Conservation (phyloP, 2,113 vertebrate species). For the Phoenicopterus ruber region DNA sequence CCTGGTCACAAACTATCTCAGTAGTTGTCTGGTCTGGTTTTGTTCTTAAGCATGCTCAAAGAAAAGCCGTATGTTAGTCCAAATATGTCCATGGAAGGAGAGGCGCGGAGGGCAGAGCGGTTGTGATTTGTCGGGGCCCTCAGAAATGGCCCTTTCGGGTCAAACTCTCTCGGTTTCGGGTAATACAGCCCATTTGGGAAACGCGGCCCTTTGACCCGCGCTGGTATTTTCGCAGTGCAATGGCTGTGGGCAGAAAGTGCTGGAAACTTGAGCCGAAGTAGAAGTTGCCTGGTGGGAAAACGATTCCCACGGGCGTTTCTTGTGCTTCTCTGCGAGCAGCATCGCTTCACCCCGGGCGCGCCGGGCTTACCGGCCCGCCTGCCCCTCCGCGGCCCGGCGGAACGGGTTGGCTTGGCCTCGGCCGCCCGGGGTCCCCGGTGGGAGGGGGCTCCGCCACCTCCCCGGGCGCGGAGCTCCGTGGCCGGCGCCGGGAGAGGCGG, state of each 20-base stretch:
- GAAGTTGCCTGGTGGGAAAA: neutral
- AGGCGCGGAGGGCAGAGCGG: neutral
- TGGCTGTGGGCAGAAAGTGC: neutral
- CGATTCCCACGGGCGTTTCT: neutral
- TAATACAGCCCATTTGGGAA: fast-evolving
- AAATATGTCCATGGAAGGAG: conserved; percentile 58
- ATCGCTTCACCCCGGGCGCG: no score
- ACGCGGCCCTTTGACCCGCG: neutral
- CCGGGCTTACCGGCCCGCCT: no score
- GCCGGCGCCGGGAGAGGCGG: no score
- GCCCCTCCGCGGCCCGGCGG: no score
- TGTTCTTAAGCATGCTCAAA: neutral
- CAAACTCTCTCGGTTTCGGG: neutral
- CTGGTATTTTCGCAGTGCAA: neutral
- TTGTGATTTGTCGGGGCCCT: neutral
- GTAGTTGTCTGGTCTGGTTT: neutral
- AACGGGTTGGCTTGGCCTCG: neutral
- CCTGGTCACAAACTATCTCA: neutral
- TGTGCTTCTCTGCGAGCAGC: neutral
- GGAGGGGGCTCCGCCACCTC: neutral
- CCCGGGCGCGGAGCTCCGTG: neutral
- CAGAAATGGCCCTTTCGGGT: neutral
- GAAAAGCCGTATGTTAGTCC: neutral
- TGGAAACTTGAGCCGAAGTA: neutral
- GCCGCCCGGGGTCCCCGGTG: no score